These are phyloP conservation scores for Hoplostethus atlanticus DNA, from an alignment of 2,797 vertebrate species.

Conservation along the genomic window DNA sequence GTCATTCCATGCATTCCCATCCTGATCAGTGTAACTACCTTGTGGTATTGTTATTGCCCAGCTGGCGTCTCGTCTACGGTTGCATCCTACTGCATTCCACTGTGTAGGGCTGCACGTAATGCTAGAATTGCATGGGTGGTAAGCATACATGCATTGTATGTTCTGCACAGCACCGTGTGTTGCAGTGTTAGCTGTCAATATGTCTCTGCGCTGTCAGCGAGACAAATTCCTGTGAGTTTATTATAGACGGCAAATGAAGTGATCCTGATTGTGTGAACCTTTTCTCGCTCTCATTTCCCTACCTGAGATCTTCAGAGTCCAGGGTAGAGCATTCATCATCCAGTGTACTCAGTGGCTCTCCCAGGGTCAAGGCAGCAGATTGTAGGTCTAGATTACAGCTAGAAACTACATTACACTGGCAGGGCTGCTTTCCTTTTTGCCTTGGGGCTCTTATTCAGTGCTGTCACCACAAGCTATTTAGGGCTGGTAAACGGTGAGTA, in stretches of 20 bases:
- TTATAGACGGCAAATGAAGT: neutral
- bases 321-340: slow-evolving; percentile 7
- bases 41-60: too few species aligned
- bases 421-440: slow-evolving; percentile 20
- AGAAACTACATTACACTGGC: slow-evolving; percentile 20
- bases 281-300: neutral
- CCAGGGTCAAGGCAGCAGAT: slow-evolving; percentile 25
- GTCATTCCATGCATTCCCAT: too few species aligned
- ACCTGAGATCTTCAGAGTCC: neutral
- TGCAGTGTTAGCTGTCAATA: neutral
- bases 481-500: slow-evolving; percentile 27
- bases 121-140: too few species aligned
- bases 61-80: too few species aligned
- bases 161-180: too few species aligned
- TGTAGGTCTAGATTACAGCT: slow-evolving; percentile 41
- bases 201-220: neutral
- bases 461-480: slow-evolving; percentile 45
- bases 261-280: neutral
- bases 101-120: too few species aligned
- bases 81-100: too few species aligned
- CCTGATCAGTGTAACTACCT: too few species aligned
- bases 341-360: neutral
- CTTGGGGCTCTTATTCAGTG: slow-evolving; percentile 35
- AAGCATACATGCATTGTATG: too few species aligned
- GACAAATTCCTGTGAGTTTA: neutral